Percentiles rank a stretch among this genome's conserved stretches.
phyloP scores from a whole-genome alignment of 2,888 invertebrate species.

The Hirtodrosophila alboralis region DNA sequence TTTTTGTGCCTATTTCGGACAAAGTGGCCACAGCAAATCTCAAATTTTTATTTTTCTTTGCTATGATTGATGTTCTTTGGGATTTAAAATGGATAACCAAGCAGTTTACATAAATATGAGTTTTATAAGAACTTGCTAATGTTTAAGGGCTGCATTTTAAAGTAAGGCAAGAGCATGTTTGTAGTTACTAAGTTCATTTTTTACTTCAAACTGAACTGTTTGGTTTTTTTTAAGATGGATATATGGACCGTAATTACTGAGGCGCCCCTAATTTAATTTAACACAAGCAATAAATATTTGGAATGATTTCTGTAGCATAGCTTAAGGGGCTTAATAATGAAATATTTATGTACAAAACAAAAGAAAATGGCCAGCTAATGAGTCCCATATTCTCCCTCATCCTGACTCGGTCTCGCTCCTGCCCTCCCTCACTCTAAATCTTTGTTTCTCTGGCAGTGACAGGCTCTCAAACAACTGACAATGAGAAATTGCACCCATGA shows the following conservation, averaged over 20 bases:
- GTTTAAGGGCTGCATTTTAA: no score
- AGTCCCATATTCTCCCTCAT: slow-evolving; percentile 36
- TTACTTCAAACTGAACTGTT: no score
- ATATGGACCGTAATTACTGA: slow-evolving; percentile 57
- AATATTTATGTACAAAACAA: slow-evolving; percentile 56
- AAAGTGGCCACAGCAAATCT: neutral
- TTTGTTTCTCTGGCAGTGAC: slow-evolving; percentile 48
- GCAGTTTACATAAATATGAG: neutral
- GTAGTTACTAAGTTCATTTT: no score
- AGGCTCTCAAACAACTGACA: slow-evolving; percentile 62
- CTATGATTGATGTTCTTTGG: slow-evolving; percentile 39
- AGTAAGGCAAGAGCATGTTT: no score
- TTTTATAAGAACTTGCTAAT: neutral
- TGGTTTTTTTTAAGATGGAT: no score
- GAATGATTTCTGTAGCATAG: slow-evolving; percentile 42
- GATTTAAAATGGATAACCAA: slow-evolving; percentile 6
- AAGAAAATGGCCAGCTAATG: slow-evolving; percentile 58
- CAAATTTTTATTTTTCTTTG: slow-evolving; percentile 17
- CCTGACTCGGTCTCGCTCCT: neutral
- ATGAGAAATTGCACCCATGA: slow-evolving; percentile 77
- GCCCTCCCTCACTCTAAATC: neutral
- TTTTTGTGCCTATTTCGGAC: slow-evolving; percentile 12
- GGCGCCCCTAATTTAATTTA: slow-evolving; percentile 67
- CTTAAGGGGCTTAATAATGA: slow-evolving; percentile 35
- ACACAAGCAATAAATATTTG: slow-evolving; percentile 45